Base-by-base conservation (phyloP, 1,140 invertebrate species). In the Caenorhabditis remanei region DNA sequence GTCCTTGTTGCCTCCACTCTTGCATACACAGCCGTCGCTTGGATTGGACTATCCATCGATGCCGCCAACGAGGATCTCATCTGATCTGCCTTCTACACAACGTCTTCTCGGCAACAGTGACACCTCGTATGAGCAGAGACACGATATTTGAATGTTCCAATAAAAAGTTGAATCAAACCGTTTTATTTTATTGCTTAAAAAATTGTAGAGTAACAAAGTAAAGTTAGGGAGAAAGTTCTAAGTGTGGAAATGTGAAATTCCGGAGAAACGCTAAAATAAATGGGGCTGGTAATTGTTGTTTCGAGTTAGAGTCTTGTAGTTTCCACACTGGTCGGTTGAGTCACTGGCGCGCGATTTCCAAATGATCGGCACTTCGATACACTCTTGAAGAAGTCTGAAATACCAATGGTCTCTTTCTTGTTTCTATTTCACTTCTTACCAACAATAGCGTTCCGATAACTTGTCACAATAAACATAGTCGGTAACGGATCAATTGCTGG, bases 401-500 rank as follows among this genome's bases (percentile, higher is more conserved):
- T n/a, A 14, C 8, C n/a, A 19, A 11, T 1, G 1, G 13, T n/a
- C n/a, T 5, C 8, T 4, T 21, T 3, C 4, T 21, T 8, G 2
- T n/a, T 58, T n/a, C 19, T 21, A 8, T 5, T n/a, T 58, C n/a
- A 21, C 56, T 1, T n/a, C 61, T 65, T 65, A 65, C 61, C 32
- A 11, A 40, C 13, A 65, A 65, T 65, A 8, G 24, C 32, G 9
- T 40, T 32, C 9, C 61, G 21, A 40, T 65, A 65, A 40, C 61
- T 65, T 40, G 61, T 65, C 61, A 65, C 61, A 65, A 65, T 65
- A 40, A 65, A 65, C 61, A 65, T 65, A 11, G 61, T 65, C n/a
- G 56, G 56, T n/a, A 58, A 21, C 21, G 56, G 56, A 58, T 58
- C 56, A n/a, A 58, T 58, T 3, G 61, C 61, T 6, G 61, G 61